Evolutionary conservation across 2,888 invertebrate genomes (phyloP), one percentile per base, ranked within the genome.

Genomic region (Tetramorium bicarinatum): DNA sequence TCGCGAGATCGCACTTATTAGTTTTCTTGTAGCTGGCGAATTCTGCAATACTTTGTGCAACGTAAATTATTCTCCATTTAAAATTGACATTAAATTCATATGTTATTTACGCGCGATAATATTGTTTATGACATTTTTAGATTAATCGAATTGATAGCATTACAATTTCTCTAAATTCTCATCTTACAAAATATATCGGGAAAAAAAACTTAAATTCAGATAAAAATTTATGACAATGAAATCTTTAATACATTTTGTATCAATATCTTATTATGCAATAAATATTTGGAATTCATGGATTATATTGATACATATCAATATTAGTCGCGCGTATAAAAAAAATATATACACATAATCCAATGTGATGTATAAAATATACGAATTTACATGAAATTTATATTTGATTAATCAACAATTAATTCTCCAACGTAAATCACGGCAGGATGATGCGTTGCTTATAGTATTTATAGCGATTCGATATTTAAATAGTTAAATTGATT

Each of bases 221-320:
- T 34, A 34, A 47, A 59, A 47, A 75, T 75, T 13, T 29, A 29
- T 25, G 7, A 1, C 9, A 62, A 62, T 3, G 1, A 75, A n/a
- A 61, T n/a, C 15, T 34, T 62, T 62, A 62, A 49, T 44, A 49
- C 18, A 41, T 41, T 72, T 72, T 72, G 18, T 8, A 72, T 56
- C 25, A 34, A 62, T 61, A 15, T 61, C 3, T 38, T 75, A 80
- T 80, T 72, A 38, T 54, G 61, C 83, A 77, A 69, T 79, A 82
- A 83, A 71, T 52, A 79, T 69, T 84, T 85, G 84, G 69, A 89
- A 86, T 52, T 21, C 11, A 38, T 41, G 21, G 75, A 76, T 44
- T 44, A 15, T 47, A 71, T 41, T 75, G 69, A 86, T 90, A 88
- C 90, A 89, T 89, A 89, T 89, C 89, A 89, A 88, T 83, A 87